Evolutionary conservation across 2,113 vertebrate species (phyloP), one percentile per base, ranked within the genome.

Genomic region (Peromyscus maniculatus): DNA sequence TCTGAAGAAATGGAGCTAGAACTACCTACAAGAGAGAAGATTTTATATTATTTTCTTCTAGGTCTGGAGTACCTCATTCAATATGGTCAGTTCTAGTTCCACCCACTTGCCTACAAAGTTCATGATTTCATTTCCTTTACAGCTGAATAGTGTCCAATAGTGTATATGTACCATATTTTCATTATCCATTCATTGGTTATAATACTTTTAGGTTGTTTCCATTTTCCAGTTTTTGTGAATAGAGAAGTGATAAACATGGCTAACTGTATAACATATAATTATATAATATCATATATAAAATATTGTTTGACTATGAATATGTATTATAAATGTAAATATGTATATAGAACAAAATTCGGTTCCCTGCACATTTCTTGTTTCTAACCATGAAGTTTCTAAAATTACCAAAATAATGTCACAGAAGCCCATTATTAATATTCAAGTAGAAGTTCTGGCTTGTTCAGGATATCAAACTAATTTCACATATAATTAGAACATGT

Each of bases 351-450:
- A 28, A 49, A 28, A 46, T 77, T 77, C 24, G 49, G 5, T 24
- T 77, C 12, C 4, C 6, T 77, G 75, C 6, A 0, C 86, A 62
- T 87, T 74, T 92, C 19, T 86, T 71, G 4, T 83, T 95, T 89
- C 82, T 12, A 69, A 75, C 33, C 36, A 94, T 71, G 4, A 88
- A 71, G 15, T 15, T 95, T 22, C 64, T 82, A 36, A 89, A 78
- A 92, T 74, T 79, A 59, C 11, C 75, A 36, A 90, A 49, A 78
- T 67, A 87, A 43, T 6, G 2, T 80, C 16, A 19, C 4, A 36
- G 11, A 46, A 83, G 22, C 6, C 19, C 3, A 71, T 77, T 95
- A 92, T 95, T 46, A 92, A 79, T 46, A 92, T 89, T n/a, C 66
- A 71, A 66, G 36, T 91, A 83, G 21, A 52, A 89, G 1, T 33